Base-by-base conservation (phyloP, 1,140 invertebrate species). In the Leptoteleia sp. region DNA sequence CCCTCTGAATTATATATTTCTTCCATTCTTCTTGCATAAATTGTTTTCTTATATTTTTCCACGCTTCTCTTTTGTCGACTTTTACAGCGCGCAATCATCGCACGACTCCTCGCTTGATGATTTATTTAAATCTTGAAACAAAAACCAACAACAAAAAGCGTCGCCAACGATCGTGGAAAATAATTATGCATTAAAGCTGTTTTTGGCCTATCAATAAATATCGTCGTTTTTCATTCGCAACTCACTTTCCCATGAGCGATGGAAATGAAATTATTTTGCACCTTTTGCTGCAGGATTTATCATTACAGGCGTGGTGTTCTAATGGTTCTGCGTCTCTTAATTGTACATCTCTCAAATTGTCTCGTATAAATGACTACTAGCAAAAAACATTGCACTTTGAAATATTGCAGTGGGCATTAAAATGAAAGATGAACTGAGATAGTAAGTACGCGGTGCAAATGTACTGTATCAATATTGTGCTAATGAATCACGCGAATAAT, bases 1-100 rank as follows among this genome's bases (percentile, higher is more conserved):
- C n/a, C 42, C 50, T 62, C 62, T 52, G 52, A 59, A 65, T 54
- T 62, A 61, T 57, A 42, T 57, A 61, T 81, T 57, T 67, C 19
- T 59, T 47, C 22, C 38, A 54, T 31, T 64, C 43, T 31, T 42
- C 27, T 43, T 50, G 54, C 65, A 59, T 59, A 59, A 70, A 48
- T 55, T 38, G 42, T 35, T 12, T 45, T 55, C 16, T 45, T 35
- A 29, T 43, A 19, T 25, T 57, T 57, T 70, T 48, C 19, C 29
- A 37, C 33, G 2, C 33, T 9, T 11, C 12, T 12, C n/a, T n/a
- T 1, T 52, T 37, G 25, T 3, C 1, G 3, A 35, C 25, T 48
- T 48, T 48, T 43, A 11, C 8, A 22, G 13, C 22, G 25, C 13
- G 4, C 12, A 13, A 13, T 27, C 42, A 50, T 50, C 19, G 19